phyloP scores from a whole-genome alignment of 2,113 vertebrate species.

The Myotis lucifugus region DNA sequence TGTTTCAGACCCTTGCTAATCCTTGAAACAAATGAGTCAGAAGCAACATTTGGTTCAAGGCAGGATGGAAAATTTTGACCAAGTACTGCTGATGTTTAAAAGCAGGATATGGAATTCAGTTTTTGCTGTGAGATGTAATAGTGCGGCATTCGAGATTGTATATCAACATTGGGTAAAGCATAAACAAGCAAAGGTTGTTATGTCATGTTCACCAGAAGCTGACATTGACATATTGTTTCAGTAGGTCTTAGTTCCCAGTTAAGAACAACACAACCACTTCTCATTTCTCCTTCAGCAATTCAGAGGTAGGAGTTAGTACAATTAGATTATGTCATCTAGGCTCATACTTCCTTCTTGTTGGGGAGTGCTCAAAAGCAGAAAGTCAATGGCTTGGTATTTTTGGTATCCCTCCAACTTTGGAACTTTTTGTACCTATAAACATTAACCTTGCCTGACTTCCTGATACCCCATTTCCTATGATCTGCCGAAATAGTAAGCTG shows the following conservation, averaged over 20 bases:
- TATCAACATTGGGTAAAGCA: neutral
- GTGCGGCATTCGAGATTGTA: neutral
- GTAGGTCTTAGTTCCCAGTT: neutral
- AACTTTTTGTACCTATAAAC: constrained; percentile 48
- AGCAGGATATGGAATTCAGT: neutral
- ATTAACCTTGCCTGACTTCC: constrained; percentile 1
- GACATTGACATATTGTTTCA: neutral
- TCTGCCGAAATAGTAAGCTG: constrained; percentile 54
- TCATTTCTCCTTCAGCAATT: constrained; percentile 50
- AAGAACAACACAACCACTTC: neutral
- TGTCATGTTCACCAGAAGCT: neutral
- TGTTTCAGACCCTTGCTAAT: too few relatives aligned
- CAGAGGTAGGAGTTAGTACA: constrained; percentile 49
- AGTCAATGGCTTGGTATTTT: constrained; percentile 46
- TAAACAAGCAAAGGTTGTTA: neutral
- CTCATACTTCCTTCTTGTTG: constrained; percentile 41
- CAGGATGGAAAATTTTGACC: constrained; percentile 33
- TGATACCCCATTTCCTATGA: neutral
- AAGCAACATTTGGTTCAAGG: too few relatives aligned
- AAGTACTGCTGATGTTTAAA: neutral
- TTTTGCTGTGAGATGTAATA: neutral
- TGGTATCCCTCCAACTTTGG: constrained; percentile 52
- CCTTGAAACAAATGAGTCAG: too few relatives aligned
- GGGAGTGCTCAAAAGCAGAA: constrained; percentile 51
- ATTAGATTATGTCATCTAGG: constrained; percentile 35